phyloP scores from a whole-genome alignment of 2,113 vertebrate species.

The Orientallactaga bullata region DNA sequence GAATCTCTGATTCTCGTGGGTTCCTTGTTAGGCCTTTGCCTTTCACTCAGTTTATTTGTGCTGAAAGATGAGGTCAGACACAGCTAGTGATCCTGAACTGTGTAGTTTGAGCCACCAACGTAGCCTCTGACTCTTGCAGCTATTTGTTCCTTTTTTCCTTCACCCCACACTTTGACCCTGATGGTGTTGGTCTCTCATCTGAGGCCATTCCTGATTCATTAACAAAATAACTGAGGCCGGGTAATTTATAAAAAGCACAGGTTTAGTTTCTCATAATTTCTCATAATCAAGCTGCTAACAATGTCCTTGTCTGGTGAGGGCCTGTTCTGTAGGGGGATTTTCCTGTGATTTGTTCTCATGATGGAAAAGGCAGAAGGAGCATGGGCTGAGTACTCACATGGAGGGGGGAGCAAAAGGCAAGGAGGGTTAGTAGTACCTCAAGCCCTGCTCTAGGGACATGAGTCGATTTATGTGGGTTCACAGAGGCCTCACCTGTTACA shows the following conservation, averaged over 20 bases:
- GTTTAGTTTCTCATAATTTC: not conserved
- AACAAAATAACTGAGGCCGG: not conserved
- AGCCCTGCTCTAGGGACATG: not conserved
- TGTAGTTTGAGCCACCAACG: not conserved
- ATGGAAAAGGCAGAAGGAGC: not conserved
- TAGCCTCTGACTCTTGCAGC: not conserved
- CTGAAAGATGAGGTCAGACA: not conserved
- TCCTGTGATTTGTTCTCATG: not conserved
- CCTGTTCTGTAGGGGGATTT: not conserved
- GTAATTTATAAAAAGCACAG: not conserved
- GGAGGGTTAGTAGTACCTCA: not conserved
- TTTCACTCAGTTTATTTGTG: not conserved
- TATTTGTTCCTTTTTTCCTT: not conserved
- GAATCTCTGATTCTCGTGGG: not conserved
- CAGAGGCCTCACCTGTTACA: not conserved
- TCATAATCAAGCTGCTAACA: not conserved
- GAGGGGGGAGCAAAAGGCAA: not conserved
- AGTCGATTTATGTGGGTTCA: not conserved
- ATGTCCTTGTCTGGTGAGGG: not conserved
- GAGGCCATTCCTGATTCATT: not conserved
- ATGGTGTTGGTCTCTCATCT: not conserved
- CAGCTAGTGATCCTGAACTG: not conserved
- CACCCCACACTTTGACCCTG: not conserved
- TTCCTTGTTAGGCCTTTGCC: not conserved
- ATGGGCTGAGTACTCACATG: not conserved